Evolutionary conservation across 2,888 invertebrate species (phyloP).

Genomic region (Lasioglossum calceatum): DNA sequence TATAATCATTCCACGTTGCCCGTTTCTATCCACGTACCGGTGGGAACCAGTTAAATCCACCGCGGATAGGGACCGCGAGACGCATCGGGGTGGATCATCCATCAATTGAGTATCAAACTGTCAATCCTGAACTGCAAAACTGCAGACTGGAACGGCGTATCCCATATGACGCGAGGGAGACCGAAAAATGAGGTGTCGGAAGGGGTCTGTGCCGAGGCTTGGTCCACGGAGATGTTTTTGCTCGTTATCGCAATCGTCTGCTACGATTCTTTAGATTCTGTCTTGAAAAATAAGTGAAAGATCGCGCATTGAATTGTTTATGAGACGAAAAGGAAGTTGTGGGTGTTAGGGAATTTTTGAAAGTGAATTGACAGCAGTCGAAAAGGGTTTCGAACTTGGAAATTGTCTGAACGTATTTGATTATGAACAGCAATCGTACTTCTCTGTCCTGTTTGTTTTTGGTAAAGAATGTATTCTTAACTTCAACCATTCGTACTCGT

Average conservation of each 20-base stretch:
- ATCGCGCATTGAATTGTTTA: background rate
- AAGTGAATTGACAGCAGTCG: background rate
- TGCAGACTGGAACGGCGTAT: constrained; percentile 1
- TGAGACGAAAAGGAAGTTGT: background rate
- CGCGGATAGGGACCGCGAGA: constrained; percentile 46
- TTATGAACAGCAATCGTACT: too few relatives aligned
- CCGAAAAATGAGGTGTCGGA: constrained; percentile 8
- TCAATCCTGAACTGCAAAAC: constrained; percentile 37
- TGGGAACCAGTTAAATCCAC: constrained; percentile 47
- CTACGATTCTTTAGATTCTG: background rate
- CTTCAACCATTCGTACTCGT: background rate
- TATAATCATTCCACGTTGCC: constrained; percentile 59
- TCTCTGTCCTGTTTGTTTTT: background rate
- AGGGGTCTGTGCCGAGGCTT: constrained; percentile 5
- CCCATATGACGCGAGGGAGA: constrained; percentile 18
- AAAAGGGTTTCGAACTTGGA: background rate
- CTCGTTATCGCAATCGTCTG: background rate
- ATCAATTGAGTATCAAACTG: constrained; percentile 64
- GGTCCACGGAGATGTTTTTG: constrained; percentile 19
- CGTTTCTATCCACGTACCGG: constrained; percentile 21
- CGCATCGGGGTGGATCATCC: constrained; percentile 54
- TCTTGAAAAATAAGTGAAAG: background rate
- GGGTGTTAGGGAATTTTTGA: background rate
- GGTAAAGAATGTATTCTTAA: background rate
- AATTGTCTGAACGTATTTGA: background rate